phyloP scores from a whole-genome alignment of 2,888 invertebrate species.

The Synergus laeviventris region DNA sequence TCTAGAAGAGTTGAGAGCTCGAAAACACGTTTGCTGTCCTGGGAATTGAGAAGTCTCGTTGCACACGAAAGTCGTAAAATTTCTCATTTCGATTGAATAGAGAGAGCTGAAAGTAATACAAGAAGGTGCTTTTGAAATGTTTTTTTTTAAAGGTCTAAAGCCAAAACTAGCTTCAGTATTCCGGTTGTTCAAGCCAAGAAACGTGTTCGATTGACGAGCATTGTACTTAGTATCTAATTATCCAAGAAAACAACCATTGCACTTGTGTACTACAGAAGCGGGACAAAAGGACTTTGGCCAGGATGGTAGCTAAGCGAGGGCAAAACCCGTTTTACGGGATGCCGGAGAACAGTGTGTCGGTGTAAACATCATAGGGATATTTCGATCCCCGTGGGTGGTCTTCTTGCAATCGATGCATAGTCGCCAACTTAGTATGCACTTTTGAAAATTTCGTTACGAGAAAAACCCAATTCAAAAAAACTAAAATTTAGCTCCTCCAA shows the following conservation, averaged over 20 bases:
- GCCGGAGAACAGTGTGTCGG: conserved; percentile 52
- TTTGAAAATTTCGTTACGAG: not conserved
- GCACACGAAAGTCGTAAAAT: too few relatives aligned
- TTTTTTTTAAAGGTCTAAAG: too few relatives aligned
- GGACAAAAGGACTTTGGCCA: conserved; percentile 26
- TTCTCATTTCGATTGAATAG: not conserved
- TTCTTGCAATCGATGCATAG: conserved; percentile 41
- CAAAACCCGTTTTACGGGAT: conserved; percentile 51
- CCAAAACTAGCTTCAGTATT: not conserved
- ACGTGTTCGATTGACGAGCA: conserved; percentile 51
- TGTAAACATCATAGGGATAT: conserved; percentile 54
- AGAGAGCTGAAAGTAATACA: too few relatives aligned
- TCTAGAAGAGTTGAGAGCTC: not conserved
- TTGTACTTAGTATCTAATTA: conserved; percentile 53
- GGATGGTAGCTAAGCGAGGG: conserved; percentile 17
- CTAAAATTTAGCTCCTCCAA: too few relatives aligned
- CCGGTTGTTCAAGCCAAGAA: conserved; percentile 42
- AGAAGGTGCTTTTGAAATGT: too few relatives aligned
- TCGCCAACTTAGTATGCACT: not conserved
- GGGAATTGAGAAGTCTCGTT: too few relatives aligned
- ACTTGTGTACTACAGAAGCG: conserved; percentile 34
- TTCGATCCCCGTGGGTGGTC: conserved; percentile 53
- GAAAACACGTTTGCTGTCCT: not conserved
- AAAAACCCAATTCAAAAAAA: not conserved
- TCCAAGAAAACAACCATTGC: conserved; percentile 49